Base-by-base conservation (phyloP, 2,113 vertebrate genomes). In the Epinephelus cyanopodus region DNA sequence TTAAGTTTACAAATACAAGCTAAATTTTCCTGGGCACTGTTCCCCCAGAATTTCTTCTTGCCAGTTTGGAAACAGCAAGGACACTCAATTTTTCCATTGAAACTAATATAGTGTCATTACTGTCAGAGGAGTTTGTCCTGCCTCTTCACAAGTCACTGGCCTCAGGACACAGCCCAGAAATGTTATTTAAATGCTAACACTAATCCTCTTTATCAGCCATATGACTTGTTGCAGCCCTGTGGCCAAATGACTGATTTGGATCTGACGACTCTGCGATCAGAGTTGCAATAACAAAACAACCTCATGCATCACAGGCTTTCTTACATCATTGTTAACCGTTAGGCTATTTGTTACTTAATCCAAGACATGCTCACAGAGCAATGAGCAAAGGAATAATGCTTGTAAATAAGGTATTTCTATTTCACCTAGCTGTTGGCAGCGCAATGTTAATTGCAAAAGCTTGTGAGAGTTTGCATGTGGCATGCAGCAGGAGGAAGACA, bases 81-180 rank as follows among this genome's bases (percentile, higher is more conserved):
- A 70, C 65, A 42, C 81, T 89, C 74, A 83, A 3, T 71, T 58
- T 92, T 92, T 92, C 89, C 89, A 90, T 58, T 72, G 25, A 83
- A 73, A 79, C 66, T 37, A 79, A 81, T 72, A 61, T 33, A 65
- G 76, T 84, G 54, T 76, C 77, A 78, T 83, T 81, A 61, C 77
- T 67, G 72, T 83, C 72, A 77, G 57, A 63, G 33, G 64, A 78
- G 72, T 84, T 77, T 73, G 53, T 79, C 71, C 79, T 39, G 63
- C 14, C 21, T 25, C 5, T 47, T 79, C 17, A 81, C 52, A 79
- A 54, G 57, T 61, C 25, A 39, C 39, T 74, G 57, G 45, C 63
- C 56, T 48, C 0, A 66, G 67, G 81, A 71, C 13, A 61, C 76
- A 39, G 25, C 12, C 77, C 67, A 58, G 27, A 81, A 73, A 77